phyloP scores from a whole-genome alignment of 2,113 vertebrate genomes.

The Sminthopsis crassicaudata region DNA sequence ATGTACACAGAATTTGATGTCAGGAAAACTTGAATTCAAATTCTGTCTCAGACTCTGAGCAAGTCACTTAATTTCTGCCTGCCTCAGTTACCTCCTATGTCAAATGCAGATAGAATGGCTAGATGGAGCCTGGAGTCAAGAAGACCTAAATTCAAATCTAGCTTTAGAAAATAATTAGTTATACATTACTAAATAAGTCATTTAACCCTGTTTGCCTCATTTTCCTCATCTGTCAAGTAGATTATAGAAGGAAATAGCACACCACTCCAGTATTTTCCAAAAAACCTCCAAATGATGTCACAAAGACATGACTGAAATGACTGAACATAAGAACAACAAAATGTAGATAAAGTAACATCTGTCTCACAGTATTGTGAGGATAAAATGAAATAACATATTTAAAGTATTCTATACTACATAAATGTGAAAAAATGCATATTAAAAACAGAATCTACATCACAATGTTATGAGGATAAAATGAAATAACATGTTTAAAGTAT shows the following conservation, averaged over 20 bases:
- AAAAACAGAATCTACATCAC: not conserved
- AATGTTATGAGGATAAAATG: not conserved
- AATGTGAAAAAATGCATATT: no score
- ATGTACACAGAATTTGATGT: not conserved
- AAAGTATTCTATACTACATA: no score
- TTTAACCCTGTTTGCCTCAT: not conserved
- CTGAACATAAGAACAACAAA: no score
- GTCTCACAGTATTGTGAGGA: no score
- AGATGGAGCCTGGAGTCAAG: not conserved
- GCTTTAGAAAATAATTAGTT: not conserved
- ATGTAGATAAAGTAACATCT: no score
- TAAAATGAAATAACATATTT: no score
- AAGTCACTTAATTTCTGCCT: not conserved
- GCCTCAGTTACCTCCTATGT: not conserved
- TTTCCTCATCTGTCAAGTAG: not conserved
- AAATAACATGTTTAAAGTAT: not conserved
- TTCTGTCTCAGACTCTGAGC: not conserved
- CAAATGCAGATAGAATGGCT: not conserved
- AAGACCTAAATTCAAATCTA: not conserved
- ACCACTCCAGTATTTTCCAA: not conserved
- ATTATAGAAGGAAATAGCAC: not conserved
- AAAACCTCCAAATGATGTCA: not conserved
- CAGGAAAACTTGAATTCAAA: not conserved
- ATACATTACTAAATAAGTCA: not conserved
- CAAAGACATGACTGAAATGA: not conserved